A percentile compares a stretch with the other conserved stretches of the same genome.
These are phyloP conservation scores for Onychomys leucogaster DNA, from an alignment of 2,797 vertebrate species.

Conservation along the genomic window DNA sequence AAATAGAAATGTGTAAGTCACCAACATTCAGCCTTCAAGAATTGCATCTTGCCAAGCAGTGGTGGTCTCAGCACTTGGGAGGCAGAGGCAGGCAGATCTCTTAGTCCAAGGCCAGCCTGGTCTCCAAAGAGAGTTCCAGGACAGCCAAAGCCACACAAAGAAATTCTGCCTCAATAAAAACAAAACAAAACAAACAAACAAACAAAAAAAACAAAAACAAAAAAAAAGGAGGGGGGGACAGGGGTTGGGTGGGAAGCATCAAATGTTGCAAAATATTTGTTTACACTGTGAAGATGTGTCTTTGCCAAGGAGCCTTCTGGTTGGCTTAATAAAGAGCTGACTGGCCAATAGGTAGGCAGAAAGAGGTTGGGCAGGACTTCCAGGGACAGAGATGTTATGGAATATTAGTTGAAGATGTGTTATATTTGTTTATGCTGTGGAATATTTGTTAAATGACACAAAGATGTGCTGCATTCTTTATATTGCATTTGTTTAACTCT, in stretches of 20 bases:
- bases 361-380: not conserved
- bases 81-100: not conserved
- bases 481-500: no score
- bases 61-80: not conserved
- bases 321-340: not conserved
- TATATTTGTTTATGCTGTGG: not conserved
- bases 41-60: not conserved
- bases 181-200: no score
- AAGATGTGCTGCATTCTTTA: no score
- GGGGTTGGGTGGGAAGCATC: not conserved
- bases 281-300: not conserved
- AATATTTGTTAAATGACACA: no score
- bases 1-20: constrained; percentile 1
- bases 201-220: no score
- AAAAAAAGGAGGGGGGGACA: no score
- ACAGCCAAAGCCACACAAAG: not conserved
- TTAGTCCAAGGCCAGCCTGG: not conserved
- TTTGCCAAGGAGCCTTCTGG: not conserved
- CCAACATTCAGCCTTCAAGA: constrained; percentile 39
- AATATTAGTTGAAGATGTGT: not conserved
- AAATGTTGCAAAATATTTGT: not conserved
- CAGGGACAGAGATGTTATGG: no score
- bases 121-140: not conserved
- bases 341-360: not conserved
- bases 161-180: not conserved